Evolutionary conservation across 2,797 vertebrate species (phyloP).

Genomic region (Galago senegalensis): DNA sequence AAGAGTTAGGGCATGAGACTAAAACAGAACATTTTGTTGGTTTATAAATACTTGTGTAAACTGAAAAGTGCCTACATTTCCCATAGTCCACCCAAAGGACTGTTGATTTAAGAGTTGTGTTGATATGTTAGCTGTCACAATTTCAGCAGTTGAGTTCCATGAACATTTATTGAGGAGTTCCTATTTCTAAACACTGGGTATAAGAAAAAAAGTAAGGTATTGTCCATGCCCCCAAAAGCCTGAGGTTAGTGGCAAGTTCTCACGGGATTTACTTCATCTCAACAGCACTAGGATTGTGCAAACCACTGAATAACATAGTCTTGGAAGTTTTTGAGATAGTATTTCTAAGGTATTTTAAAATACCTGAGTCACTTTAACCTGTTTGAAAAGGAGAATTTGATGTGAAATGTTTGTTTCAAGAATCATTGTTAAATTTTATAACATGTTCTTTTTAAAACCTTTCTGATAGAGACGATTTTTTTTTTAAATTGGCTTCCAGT

Average conservation of each 20-base stretch:
- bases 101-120: neutral
- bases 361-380: constrained; percentile 24
- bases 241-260: neutral
- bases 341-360: constrained; percentile 46
- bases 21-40: constrained; percentile 9
- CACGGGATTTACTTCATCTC: neutral
- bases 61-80: neutral
- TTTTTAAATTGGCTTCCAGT: neutral
- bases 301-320: neutral
- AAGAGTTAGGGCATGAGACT: neutral
- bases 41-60: constrained; percentile 48
- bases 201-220: neutral
- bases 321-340: constrained; percentile 49
- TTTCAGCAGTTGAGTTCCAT: neutral
- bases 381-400: constrained; percentile 23
- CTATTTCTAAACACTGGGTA: neutral
- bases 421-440: constrained; percentile 1
- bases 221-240: neutral
- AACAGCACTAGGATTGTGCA: neutral
- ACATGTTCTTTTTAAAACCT: neutral
- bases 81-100: neutral
- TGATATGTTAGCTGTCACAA: neutral
- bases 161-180: neutral
- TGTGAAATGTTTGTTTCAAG: constrained; percentile 21
- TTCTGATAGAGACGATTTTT: neutral